Percentiles rank a stretch among this genome's conserved stretches.
Conservation (phyloP, 2,113 vertebrate species). For the Pterocles orientalis region DNA sequence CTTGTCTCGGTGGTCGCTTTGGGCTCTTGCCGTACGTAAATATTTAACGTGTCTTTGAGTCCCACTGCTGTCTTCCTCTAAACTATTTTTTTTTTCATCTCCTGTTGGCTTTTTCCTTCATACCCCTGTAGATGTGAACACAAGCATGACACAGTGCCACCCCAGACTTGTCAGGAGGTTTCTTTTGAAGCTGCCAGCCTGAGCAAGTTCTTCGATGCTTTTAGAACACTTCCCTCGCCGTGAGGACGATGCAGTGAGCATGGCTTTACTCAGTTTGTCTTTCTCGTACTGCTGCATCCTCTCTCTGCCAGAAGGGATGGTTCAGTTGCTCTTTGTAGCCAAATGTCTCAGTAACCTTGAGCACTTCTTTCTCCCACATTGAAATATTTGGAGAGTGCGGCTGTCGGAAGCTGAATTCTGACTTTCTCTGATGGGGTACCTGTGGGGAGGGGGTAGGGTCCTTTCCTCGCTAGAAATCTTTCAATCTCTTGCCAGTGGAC, state of each 20-base stretch:
- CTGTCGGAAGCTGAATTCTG: background rate
- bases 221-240: background rate
- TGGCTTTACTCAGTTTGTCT: background rate
- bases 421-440: background rate
- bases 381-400: background rate
- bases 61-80: background rate
- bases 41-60: background rate
- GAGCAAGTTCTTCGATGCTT: background rate
- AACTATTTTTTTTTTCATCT: background rate
- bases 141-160: background rate
- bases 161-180: background rate
- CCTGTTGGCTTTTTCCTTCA: background rate
- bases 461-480: background rate
- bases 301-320: background rate
- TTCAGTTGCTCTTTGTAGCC: background rate
- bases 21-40: rapidly evolving
- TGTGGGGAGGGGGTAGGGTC: background rate
- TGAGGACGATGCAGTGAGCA: background rate
- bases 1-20: too few species aligned
- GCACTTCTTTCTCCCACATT: background rate
- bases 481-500: rapidly evolving
- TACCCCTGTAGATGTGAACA: background rate
- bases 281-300: background rate
- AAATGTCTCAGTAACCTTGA: background rate
- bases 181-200: background rate